A percentile compares a stretch with the other conserved stretches of the same genome.
These are phyloP conservation scores for Platycheirus albimanus DNA, from an alignment of 2,888 invertebrate species.

Conservation along the genomic window DNA sequence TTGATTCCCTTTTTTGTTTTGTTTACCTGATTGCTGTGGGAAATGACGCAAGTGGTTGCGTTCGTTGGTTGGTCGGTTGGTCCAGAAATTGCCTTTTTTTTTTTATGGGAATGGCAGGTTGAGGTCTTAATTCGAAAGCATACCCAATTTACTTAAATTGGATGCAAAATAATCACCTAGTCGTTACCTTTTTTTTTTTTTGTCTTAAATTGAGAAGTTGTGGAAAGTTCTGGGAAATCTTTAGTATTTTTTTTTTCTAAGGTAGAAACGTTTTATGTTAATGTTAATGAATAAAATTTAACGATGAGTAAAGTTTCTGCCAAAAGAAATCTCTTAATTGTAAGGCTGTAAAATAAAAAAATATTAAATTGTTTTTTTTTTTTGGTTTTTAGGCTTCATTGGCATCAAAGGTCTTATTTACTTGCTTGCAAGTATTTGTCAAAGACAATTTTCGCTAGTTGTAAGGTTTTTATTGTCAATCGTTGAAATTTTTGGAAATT, in stretches of 20 bases:
- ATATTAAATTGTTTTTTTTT: no score
- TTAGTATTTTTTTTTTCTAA: background rate
- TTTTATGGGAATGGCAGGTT: background rate
- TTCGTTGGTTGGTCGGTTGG: background rate
- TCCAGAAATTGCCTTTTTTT: no score
- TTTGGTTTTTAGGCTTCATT: no score
- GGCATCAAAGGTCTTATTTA: no score
- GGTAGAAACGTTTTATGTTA: background rate
- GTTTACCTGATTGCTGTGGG: constrained; percentile 10
- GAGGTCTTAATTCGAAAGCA: constrained; percentile 4
- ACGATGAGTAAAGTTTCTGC: background rate
- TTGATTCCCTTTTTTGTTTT: constrained; percentile 4
- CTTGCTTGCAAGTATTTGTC: no score
- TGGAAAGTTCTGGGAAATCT: background rate
- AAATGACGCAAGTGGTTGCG: background rate
- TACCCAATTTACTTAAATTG: constrained; percentile 1
- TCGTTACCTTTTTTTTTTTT: background rate
- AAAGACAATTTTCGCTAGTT: no score
- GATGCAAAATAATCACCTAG: background rate
- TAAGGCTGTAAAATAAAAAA: no score
- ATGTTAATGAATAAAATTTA: background rate
- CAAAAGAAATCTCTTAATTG: no score
- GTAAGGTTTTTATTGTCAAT: no score
- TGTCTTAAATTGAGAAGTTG: background rate
- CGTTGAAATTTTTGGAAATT: no score